These are phyloP conservation scores for Fopius arisanus DNA, from an alignment of 1,140 invertebrate species.

Conservation along the genomic window DNA sequence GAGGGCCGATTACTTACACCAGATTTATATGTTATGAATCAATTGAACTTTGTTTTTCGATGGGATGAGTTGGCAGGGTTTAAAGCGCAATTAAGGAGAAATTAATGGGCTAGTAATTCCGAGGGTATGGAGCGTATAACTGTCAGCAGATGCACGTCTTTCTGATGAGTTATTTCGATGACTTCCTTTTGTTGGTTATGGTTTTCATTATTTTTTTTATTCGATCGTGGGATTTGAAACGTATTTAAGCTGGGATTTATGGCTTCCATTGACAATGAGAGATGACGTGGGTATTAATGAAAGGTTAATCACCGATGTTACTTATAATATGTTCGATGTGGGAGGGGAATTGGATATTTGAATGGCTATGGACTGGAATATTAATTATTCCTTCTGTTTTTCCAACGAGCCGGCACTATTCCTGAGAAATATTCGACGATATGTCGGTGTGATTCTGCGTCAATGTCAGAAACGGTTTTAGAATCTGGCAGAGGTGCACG, in stretches of 20 bases:
- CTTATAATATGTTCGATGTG: too few relatives aligned
- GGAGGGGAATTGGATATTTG: too few relatives aligned
- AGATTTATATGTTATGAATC: not conserved
- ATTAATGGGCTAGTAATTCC: constrained; percentile 23
- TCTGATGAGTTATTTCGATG: not conserved
- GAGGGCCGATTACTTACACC: not conserved
- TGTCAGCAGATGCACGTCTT: not conserved
- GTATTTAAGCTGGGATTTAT: not conserved
- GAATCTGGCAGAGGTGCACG: constrained; percentile 37
- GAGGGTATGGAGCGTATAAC: constrained; percentile 9
- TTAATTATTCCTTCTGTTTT: not conserved
- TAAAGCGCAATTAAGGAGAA: not conserved
- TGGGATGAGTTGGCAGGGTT: not conserved
- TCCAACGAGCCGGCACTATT: not conserved
- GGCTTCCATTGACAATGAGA: not conserved
- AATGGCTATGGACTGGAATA: not conserved
- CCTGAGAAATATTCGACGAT: constrained; percentile 33
- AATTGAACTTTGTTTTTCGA: not conserved
- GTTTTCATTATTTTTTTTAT: not conserved
- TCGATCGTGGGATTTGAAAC: not conserved
- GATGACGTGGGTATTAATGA: not conserved
- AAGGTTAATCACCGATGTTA: not conserved
- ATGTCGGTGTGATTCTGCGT: constrained; percentile 49
- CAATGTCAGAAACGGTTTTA: constrained; percentile 59
- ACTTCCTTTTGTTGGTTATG: not conserved